Evolutionary conservation across 1,140 invertebrate genomes (phyloP).

Genomic region (Drosophila micromelanica): DNA sequence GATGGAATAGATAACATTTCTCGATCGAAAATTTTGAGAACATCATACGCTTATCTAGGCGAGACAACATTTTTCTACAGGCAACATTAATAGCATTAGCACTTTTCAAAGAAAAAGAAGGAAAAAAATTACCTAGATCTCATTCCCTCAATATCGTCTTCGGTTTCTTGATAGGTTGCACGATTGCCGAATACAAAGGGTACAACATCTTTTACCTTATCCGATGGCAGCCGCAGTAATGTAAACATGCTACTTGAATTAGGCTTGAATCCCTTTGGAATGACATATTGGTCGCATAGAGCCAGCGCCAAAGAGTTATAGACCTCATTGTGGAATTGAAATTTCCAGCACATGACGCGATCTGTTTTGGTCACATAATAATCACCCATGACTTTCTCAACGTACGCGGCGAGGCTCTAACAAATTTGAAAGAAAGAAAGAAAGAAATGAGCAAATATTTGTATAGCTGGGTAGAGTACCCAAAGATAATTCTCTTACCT

Average conservation of each 20-base stretch:
- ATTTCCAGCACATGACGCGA: constrained; percentile 83
- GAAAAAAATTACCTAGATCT: constrained; percentile 32
- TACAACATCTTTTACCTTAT: constrained; percentile 58
- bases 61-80: constrained; percentile 25
- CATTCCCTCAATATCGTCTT: constrained; percentile 41
- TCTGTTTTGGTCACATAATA: constrained; percentile 71
- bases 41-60: constrained; percentile 62
- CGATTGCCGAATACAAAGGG: constrained; percentile 72
- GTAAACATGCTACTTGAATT: constrained; percentile 9
- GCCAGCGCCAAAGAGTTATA: constrained; percentile 74
- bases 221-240: constrained; percentile 51
- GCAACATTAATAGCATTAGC: background rate
- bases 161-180: constrained; percentile 57
- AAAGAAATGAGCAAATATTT: too few relatives aligned
- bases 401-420: constrained; percentile 38
- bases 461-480: too few relatives aligned
- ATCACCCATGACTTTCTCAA: constrained; percentile 76
- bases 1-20: constrained; percentile 69
- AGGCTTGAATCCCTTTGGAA: constrained; percentile 24
- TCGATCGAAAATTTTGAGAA: constrained; percentile 76
- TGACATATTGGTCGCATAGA: constrained; percentile 52
- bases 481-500: too few relatives aligned
- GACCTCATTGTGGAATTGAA: constrained; percentile 76
- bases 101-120: background rate
- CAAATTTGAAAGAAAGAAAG: too few relatives aligned